Evolutionary conservation across 2,888 invertebrate species (phyloP).

Genomic region (Norana najaformis): DNA sequence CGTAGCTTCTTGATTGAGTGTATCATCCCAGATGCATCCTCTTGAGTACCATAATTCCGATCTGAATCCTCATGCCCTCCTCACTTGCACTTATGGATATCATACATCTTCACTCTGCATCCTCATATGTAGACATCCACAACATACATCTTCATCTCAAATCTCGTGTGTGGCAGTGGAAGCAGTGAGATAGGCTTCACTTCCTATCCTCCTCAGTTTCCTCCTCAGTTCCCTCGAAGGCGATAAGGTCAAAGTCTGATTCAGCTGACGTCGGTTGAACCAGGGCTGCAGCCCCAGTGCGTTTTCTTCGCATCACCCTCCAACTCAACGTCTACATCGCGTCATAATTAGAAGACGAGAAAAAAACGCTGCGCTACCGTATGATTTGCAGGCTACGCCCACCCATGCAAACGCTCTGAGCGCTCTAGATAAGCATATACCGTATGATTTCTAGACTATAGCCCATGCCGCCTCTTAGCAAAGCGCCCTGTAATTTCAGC

Average conservation of each 20-base stretch:
- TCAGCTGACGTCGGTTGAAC: too few species aligned
- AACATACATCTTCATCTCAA: too few species aligned
- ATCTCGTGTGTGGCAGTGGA: too few species aligned
- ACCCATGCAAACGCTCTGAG: background rate
- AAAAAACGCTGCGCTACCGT: background rate
- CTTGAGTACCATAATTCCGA: too few species aligned
- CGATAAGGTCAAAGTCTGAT: background rate
- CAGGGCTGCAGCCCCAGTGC: background rate
- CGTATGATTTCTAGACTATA: background rate
- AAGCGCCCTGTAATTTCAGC: background rate
- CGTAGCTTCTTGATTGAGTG: too few species aligned
- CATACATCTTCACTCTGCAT: too few species aligned
- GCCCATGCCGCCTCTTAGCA: background rate
- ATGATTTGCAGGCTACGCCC: background rate
- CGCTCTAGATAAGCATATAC: background rate
- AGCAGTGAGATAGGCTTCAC: too few species aligned
- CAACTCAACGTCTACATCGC: background rate
- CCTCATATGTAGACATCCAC: too few species aligned
- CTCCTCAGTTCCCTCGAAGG: background rate
- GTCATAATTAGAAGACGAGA: slow-evolving; percentile 5
- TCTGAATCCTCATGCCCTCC: too few species aligned
- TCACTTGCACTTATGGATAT: too few species aligned
- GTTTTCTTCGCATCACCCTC: background rate
- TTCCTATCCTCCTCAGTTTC: too few species aligned
- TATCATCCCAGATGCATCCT: too few species aligned